A percentile compares a stretch with the other conserved stretches of the same genome.
Conservation (phyloP, 1,140 invertebrate genomes). For the Diabrotica undecimpunctata region DNA sequence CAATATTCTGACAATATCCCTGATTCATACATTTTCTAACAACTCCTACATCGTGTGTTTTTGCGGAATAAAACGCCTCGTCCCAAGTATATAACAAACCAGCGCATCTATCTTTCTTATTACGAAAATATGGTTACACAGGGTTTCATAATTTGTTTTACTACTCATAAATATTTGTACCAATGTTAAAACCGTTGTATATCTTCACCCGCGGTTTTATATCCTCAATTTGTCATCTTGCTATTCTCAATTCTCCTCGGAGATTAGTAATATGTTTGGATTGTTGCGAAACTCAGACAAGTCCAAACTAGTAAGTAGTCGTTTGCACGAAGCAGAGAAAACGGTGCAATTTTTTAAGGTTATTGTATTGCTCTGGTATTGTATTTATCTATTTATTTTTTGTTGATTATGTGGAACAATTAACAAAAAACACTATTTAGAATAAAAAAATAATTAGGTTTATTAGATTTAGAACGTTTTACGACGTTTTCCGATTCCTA, state of each 20-base stretch:
- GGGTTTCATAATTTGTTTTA: conserved; percentile 1
- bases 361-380: not conserved
- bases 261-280: conserved; percentile 1
- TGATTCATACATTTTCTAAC: too few species aligned
- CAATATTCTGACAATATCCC: too few species aligned
- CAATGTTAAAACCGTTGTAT: not conserved
- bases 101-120: conserved; percentile 1
- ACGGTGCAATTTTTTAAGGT: conserved; percentile 3
- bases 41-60: too few species aligned
- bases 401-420: too few species aligned
- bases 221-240: not conserved
- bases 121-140: conserved; percentile 2
- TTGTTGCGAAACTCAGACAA: not conserved
- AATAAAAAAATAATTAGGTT: too few species aligned
- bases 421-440: too few species aligned
- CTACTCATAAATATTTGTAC: not conserved
- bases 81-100: not conserved
- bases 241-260: not conserved
- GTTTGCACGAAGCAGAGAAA: not conserved
- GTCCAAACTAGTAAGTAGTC: too few species aligned
- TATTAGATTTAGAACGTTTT: too few species aligned
- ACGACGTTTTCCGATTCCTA: too few species aligned
- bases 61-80: too few species aligned
- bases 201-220: not conserved
- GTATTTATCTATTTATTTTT: too few species aligned